Conservation (phyloP, 2,888 invertebrate genomes). For the Lysandra bellargus region DNA sequence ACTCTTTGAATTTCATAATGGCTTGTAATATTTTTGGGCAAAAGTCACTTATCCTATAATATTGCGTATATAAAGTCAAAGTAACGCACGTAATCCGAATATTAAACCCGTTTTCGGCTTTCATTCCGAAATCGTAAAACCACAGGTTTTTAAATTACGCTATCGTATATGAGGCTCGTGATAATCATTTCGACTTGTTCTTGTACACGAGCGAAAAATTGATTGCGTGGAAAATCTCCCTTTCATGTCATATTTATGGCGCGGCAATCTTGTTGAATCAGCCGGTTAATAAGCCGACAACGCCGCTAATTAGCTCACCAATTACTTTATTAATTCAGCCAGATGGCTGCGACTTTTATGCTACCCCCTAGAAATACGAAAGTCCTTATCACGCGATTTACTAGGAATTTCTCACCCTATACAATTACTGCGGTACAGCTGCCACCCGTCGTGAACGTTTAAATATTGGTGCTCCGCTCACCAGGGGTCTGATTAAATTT, state of each 20-base stretch:
- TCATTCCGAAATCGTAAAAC: background rate
- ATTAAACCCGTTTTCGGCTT: background rate
- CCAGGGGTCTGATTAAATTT: background rate
- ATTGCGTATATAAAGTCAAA: background rate
- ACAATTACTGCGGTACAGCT: conserved; percentile 4
- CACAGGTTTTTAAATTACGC: conserved; percentile 4
- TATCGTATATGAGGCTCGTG: background rate
- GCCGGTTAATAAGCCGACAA: background rate
- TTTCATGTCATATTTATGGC: conserved; percentile 16
- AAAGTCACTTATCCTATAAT: background rate
- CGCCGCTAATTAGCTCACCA: conserved; percentile 4
- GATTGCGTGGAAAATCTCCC: conserved; percentile 14
- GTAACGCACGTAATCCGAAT: background rate
- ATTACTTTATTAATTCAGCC: conserved; percentile 20
- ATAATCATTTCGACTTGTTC: background rate
- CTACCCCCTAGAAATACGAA: conserved; percentile 11
- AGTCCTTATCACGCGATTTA: background rate
- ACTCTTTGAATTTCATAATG: background rate
- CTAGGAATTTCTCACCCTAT: conserved; percentile 16
- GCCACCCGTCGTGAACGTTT: conserved; percentile 6
- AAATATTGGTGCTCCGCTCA: background rate
- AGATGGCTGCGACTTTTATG: conserved; percentile 9
- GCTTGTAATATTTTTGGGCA: background rate
- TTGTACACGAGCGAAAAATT: background rate
- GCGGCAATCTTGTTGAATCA: conserved; percentile 7